A percentile compares a stretch with the other conserved stretches of the same genome.
These are phyloP conservation scores for Adelognathus sp. DNA, from an alignment of 2,888 invertebrate species.

Conservation along the genomic window DNA sequence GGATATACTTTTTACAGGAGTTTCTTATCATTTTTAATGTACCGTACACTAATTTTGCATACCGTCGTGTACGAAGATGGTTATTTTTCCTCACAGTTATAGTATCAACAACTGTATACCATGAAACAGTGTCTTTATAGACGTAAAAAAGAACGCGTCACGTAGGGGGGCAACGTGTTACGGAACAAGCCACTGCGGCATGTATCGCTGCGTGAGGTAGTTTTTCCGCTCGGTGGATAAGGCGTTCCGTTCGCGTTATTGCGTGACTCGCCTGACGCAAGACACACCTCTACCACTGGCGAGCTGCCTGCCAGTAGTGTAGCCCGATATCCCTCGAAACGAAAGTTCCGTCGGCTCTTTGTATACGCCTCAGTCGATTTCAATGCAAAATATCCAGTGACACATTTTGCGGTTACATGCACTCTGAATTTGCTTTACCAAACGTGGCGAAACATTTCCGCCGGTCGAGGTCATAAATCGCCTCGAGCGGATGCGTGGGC, in stretches of 20 bases:
- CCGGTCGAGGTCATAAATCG: conserved; percentile 6
- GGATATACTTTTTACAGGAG: too few relatives aligned
- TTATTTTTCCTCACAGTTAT: too few relatives aligned
- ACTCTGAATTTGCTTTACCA: conserved; percentile 35
- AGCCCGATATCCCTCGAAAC: background rate
- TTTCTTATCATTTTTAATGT: too few relatives aligned
- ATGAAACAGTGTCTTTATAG: too few relatives aligned
- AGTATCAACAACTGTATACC: too few relatives aligned
- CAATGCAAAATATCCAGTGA: conserved; percentile 26
- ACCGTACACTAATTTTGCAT: too few relatives aligned
- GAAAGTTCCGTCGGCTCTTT: background rate
- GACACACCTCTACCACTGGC: background rate
- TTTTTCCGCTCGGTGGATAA: background rate
- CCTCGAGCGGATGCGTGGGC: background rate
- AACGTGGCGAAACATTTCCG: conserved; percentile 39
- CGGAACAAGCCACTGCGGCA: background rate
- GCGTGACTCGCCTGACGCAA: conserved; percentile 1
- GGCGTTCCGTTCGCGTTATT: background rate
- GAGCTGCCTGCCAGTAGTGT: background rate
- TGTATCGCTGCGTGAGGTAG: conserved; percentile 11
- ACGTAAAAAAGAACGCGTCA: too few relatives aligned
- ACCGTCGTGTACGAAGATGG: too few relatives aligned
- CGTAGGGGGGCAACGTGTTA: too few relatives aligned
- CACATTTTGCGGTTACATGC: conserved; percentile 45
- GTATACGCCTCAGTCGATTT: conserved; percentile 15